A percentile compares a stretch with the other conserved stretches of the same genome.
Evolutionary conservation across 1,140 invertebrate genomes (phyloP).

Genomic region (Idris sp.): DNA sequence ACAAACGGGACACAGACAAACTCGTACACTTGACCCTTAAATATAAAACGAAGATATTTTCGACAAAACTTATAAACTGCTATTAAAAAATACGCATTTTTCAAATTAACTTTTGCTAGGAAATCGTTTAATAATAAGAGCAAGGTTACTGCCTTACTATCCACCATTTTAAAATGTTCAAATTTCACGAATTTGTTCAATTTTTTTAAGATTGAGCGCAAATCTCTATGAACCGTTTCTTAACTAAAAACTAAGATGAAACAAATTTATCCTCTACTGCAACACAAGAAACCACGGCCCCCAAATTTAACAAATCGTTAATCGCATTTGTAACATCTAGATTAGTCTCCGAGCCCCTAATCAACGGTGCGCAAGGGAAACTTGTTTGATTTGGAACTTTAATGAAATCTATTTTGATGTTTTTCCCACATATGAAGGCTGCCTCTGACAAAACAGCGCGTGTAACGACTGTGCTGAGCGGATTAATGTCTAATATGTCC

Average conservation of each 20-base stretch:
- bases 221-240: conserved; percentile 1
- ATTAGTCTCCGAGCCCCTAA: too few species aligned
- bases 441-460: too few species aligned
- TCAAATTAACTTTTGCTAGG: conserved; percentile 28
- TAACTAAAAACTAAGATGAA: conserved; percentile 1
- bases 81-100: conserved; percentile 54
- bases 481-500: too few species aligned
- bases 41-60: conserved; percentile 13
- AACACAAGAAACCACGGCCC: too few species aligned
- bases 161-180: conserved; percentile 43
- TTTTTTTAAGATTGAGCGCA: conserved; percentile 31
- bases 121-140: conserved; percentile 11
- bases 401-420: too few species aligned
- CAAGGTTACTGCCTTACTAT: conserved; percentile 7
- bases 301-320: too few species aligned
- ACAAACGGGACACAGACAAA: conserved; percentile 10
- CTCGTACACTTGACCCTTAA: conserved; percentile 8
- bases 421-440: too few species aligned
- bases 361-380: too few species aligned
- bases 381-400: too few species aligned
- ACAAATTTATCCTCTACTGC: too few species aligned
- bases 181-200: conserved; percentile 25
- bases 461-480: too few species aligned
- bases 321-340: too few species aligned
- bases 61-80: conserved; percentile 18